Percentiles rank a stretch among this genome's conserved stretches.
These are phyloP conservation scores for Salminus brasiliensis DNA, from an alignment of 2,113 vertebrate species.

Conservation along the genomic window DNA sequence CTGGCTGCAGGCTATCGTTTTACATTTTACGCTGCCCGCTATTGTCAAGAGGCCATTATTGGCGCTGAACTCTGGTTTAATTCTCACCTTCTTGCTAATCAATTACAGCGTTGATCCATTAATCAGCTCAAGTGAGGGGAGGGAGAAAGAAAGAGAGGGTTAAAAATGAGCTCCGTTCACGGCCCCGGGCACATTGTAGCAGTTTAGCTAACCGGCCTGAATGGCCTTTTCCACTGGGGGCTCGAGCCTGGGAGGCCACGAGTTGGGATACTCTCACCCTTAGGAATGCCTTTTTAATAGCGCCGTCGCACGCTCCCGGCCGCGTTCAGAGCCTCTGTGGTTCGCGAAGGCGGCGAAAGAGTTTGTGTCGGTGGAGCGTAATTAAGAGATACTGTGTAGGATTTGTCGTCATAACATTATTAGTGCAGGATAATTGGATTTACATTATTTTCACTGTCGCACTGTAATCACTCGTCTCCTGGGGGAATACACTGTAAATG, in stretches of 20 bases:
- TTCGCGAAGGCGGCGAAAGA: not conserved
- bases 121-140: slow-evolving; percentile 91
- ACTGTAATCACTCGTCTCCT: slow-evolving; percentile 19
- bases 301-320: not conserved
- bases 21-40: slow-evolving; percentile 89
- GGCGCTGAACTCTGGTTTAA: slow-evolving; percentile 90
- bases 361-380: slow-evolving; percentile 2
- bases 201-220: slow-evolving; percentile 3
- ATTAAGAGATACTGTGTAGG: slow-evolving; percentile 18
- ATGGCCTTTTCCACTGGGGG: not conserved
- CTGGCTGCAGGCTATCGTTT: slow-evolving; percentile 88
- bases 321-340: not conserved
- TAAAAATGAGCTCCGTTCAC: slow-evolving; percentile 66
- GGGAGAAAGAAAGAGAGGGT: slow-evolving; percentile 88
- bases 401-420: slow-evolving; percentile 29
- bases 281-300: not conserved
- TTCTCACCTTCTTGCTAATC: slow-evolving; percentile 95
- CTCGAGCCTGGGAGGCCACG: slow-evolving; percentile 16
- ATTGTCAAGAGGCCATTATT: slow-evolving; percentile 86
- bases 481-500: slow-evolving; percentile 34
- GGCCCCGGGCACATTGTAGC: slow-evolving; percentile 20
- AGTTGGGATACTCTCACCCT: slow-evolving; percentile 14
- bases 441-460: slow-evolving; percentile 19
- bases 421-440: slow-evolving; percentile 43
- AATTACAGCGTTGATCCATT: slow-evolving; percentile 97